A percentile compares a stretch with the other conserved stretches of the same genome.
Conservation (phyloP, 2,113 vertebrate genomes). For the Procavia capensis region DNA sequence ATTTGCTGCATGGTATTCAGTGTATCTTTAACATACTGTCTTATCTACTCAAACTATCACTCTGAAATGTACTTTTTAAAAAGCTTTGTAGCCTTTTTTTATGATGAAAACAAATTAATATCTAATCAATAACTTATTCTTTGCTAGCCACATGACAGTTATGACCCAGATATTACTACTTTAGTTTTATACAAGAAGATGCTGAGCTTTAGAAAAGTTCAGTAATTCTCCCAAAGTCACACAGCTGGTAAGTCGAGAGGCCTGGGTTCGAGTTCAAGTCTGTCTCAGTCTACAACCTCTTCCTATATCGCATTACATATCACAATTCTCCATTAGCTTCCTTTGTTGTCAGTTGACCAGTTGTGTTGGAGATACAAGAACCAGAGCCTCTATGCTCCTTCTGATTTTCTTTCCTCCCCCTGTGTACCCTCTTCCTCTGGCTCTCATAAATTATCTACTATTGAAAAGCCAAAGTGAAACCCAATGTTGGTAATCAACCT, state of each 20-base stretch:
- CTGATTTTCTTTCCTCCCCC: neutral
- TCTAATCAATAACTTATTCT: neutral
- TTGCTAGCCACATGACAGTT: neutral
- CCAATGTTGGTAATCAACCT: neutral
- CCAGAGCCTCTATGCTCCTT: neutral
- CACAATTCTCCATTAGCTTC: neutral
- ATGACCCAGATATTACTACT: neutral
- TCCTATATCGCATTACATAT: neutral
- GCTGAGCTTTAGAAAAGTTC: neutral
- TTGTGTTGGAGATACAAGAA: neutral
- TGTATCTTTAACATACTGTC: neutral
- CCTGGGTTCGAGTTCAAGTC: slow-evolving; percentile 5
- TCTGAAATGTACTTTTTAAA: neutral
- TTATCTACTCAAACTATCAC: neutral
- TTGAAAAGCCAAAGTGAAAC: neutral
- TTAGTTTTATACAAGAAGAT: neutral
- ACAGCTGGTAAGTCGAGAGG: neutral
- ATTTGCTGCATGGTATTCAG: neutral
- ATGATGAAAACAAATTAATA: neutral
- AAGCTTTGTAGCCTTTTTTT: neutral
- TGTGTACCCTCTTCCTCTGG: neutral
- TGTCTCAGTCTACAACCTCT: neutral
- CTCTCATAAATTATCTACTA: neutral
- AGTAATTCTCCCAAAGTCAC: neutral
- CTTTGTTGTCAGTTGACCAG: neutral